Conservation (phyloP, 2,113 vertebrate genomes). For the Aptenodytes forsteri region DNA sequence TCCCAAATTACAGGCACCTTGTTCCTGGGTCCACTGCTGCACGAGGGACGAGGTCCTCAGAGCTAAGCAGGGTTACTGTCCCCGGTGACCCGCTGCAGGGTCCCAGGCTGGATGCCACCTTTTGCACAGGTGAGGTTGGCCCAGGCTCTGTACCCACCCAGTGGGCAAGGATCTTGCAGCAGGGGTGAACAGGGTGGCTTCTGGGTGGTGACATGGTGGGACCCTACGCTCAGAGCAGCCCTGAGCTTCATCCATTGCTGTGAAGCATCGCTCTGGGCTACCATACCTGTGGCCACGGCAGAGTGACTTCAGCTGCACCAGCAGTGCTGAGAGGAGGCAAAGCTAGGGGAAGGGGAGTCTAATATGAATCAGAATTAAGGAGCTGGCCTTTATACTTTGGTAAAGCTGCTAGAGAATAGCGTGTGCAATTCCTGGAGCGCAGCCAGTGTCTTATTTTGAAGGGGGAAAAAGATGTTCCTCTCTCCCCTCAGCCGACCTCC, state of each 20-base stretch:
- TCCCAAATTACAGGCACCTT: fast-evolving
- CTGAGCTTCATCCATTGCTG: neutral
- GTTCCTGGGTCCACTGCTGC: neutral
- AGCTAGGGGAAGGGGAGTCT: neutral
- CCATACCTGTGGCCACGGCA: neutral
- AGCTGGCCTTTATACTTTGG: neutral
- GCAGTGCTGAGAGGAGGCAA: neutral
- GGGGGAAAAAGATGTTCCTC: neutral
- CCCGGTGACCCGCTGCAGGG: neutral
- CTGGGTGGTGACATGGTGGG: neutral
- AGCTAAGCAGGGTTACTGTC: neutral
- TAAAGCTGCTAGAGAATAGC: neutral
- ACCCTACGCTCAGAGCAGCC: neutral
- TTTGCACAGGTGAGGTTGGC: neutral
- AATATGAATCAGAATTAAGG: neutral
- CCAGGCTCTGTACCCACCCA: neutral
- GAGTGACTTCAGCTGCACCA: neutral
- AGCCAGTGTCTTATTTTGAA: neutral
- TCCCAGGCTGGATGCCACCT: neutral
- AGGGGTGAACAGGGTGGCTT: neutral
- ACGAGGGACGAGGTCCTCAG: neutral
- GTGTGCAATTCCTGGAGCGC: neutral
- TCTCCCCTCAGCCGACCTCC: neutral
- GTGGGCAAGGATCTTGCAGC: neutral
- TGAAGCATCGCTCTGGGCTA: neutral